These are phyloP conservation scores for Gopherus flavomarginatus DNA, from an alignment of 2,113 vertebrate genomes.

Conservation along the genomic window DNA sequence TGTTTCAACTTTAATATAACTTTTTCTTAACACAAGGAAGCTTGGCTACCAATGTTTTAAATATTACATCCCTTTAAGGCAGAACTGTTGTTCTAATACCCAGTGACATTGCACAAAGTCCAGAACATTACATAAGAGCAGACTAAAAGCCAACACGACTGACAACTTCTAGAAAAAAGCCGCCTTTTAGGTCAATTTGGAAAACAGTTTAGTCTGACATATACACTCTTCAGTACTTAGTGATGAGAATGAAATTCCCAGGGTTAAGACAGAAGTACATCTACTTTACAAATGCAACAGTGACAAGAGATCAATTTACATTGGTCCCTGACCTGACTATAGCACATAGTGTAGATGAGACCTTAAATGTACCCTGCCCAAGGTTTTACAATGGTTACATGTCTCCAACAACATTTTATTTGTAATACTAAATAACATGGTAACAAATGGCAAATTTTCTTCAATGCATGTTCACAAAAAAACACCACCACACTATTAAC, in stretches of 20 bases:
- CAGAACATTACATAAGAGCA: background rate
- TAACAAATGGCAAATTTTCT: background rate
- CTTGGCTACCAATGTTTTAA: background rate
- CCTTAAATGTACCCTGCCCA: background rate
- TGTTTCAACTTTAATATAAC: background rate
- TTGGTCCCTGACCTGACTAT: background rate
- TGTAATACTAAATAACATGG: background rate
- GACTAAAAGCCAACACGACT: background rate
- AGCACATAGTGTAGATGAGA: background rate
- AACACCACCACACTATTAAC: background rate
- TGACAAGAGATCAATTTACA: background rate
- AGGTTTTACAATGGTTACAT: background rate
- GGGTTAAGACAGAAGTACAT: background rate
- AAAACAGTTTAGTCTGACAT: background rate
- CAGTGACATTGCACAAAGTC: background rate
- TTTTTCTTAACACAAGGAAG: background rate
- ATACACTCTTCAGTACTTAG: background rate
- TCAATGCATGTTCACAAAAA: background rate
- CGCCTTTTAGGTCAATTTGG: background rate
- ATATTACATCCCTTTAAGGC: background rate
- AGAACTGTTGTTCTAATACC: background rate
- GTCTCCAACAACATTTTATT: background rate
- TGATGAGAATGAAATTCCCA: background rate
- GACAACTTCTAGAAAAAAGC: background rate
- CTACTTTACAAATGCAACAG: background rate